A percentile compares a stretch with the other conserved stretches of the same genome.
Conservation (phyloP, 2,888 invertebrate genomes). For the Aricia artaxerxes region DNA sequence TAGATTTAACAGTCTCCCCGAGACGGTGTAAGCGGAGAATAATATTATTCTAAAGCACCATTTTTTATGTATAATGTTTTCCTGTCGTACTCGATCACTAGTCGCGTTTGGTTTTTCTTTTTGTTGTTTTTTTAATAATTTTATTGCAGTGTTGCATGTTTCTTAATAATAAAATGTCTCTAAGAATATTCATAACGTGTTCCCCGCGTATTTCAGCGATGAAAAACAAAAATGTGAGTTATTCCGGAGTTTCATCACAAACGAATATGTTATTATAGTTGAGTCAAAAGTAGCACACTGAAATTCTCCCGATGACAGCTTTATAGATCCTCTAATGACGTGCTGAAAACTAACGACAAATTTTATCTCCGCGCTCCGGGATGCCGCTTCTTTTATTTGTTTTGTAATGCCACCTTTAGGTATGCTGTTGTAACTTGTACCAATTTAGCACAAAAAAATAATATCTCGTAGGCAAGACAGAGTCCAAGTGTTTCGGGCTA, state of each 20-base stretch:
- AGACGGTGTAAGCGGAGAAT: background rate
- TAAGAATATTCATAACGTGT: constrained; percentile 5
- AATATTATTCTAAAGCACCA: background rate
- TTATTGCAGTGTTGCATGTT: constrained; percentile 16
- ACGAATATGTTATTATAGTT: constrained; percentile 38
- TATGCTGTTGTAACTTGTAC: background rate
- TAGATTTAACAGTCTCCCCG: no score
- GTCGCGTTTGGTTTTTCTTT: background rate
- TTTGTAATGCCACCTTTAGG: constrained; percentile 1
- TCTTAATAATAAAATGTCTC: constrained; percentile 19
- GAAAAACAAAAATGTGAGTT: constrained; percentile 27
- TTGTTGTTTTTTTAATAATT: constrained; percentile 13
- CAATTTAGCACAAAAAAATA: background rate
- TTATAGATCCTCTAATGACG: constrained; percentile 54
- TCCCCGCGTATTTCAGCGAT: constrained; percentile 9
- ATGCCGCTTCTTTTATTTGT: constrained; percentile 40
- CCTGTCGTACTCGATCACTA: background rate
- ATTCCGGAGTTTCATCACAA: constrained; percentile 27
- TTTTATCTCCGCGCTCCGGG: constrained; percentile 41
- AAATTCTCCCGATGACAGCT: constrained; percentile 50
- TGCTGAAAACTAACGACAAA: constrained; percentile 52
- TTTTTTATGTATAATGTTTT: background rate
- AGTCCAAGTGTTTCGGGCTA: background rate
- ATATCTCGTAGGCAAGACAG: background rate
- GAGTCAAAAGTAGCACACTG: constrained; percentile 31